Evolutionary conservation across 2,797 vertebrate genomes (phyloP).

Genomic region (Hylomyscus alleni): DNA sequence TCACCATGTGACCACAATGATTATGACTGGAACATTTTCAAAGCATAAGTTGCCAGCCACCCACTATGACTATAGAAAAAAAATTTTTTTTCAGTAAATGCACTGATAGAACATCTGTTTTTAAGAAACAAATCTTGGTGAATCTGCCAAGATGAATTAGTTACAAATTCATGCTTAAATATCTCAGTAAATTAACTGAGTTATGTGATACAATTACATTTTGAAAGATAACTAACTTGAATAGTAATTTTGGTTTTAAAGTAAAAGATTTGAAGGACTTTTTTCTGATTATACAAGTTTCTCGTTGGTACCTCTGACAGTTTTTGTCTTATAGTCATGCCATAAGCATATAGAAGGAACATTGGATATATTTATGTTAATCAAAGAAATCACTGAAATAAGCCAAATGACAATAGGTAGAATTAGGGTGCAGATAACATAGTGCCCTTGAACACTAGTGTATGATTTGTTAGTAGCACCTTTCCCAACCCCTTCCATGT

Average conservation of each 20-base stretch:
- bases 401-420: background rate
- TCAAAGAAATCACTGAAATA: background rate
- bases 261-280: constrained; percentile 41
- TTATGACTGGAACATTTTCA: constrained; percentile 41
- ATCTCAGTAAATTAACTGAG: constrained; percentile 52
- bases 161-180: constrained; percentile 24
- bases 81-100: background rate
- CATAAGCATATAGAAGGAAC: background rate
- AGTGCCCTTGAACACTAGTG: background rate
- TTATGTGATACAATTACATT: constrained; percentile 33
- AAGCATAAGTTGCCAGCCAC: constrained; percentile 59
- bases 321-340: background rate
- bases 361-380: background rate
- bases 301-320: background rate
- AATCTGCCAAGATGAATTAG: constrained; percentile 52
- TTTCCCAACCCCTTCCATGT: background rate
- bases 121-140: constrained; percentile 56
- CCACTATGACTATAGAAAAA: constrained; percentile 27
- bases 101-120: constrained; percentile 49
- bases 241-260: constrained; percentile 53
- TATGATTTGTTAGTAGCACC: background rate
- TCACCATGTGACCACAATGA: constrained; percentile 32
- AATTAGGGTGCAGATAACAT: background rate
- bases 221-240: constrained; percentile 55
- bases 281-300: constrained; percentile 28